Evolutionary conservation across 1,140 invertebrate species (phyloP).

Genomic region (Penaeus chinensis): DNA sequence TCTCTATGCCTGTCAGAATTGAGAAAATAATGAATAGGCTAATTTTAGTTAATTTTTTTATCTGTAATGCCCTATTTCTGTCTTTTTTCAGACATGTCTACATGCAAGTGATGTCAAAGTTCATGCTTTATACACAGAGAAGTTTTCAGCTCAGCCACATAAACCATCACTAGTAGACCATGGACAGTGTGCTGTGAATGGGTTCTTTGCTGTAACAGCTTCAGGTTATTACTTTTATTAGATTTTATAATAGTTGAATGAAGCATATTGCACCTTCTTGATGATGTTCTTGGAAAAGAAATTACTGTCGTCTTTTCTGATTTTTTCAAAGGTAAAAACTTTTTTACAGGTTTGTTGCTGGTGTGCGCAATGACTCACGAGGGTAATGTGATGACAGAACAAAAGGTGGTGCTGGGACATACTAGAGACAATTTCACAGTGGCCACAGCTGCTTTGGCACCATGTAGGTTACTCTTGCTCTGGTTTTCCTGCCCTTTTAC

Average conservation of each 20-base stretch:
- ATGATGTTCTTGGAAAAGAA: neutral
- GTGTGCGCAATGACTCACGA: slow-evolving; percentile 45
- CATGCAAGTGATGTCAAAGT: slow-evolving; percentile 56
- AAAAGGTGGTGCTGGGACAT: slow-evolving; percentile 45
- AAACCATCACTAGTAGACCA: slow-evolving; percentile 52
- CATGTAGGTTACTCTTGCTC: slow-evolving; percentile 34
- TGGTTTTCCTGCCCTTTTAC: neutral
- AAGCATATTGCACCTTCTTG: neutral
- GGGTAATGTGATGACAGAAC: slow-evolving; percentile 33
- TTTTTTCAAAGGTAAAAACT: neutral
- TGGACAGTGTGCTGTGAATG: slow-evolving; percentile 55
- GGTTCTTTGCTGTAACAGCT: slow-evolving; percentile 62
- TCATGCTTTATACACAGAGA: slow-evolving; percentile 56
- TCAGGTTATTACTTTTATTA: slow-evolving; percentile 40
- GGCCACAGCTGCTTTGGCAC: slow-evolving; percentile 50
- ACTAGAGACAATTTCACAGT: slow-evolving; percentile 53
- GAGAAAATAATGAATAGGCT: neutral
- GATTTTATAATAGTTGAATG: neutral
- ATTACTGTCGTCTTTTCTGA: neutral
- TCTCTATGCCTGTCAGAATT: too few species aligned
- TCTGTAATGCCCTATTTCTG: neutral
- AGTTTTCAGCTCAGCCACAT: slow-evolving; percentile 48
- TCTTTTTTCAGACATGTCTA: slow-evolving; percentile 31
- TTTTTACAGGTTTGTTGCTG: slow-evolving; percentile 38
- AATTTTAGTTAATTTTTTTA: neutral